Evolutionary conservation across 2,113 vertebrate species (phyloP).

Genomic region (Hyperoodon ampullatus): DNA sequence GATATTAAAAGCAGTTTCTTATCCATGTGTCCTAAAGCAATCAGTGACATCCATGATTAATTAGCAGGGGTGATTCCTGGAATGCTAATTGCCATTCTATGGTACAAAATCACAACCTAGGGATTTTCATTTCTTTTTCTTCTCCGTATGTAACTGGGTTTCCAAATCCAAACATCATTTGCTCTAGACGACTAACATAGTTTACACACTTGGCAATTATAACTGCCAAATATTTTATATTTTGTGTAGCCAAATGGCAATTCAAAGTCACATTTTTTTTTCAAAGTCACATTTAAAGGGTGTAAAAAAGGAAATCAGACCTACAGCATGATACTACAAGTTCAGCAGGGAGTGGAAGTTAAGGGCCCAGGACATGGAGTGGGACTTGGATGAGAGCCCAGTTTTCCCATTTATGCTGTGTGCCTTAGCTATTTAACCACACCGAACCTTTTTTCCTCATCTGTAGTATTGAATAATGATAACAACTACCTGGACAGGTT

Average conservation of each 20-base stretch:
- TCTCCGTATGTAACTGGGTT: neutral
- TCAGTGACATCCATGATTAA: slow-evolving; percentile 72
- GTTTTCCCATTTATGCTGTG: neutral
- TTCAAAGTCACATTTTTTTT: neutral
- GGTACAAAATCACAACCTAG: slow-evolving; percentile 39
- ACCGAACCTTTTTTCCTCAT: neutral
- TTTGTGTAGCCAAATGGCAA: neutral
- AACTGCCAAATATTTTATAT: neutral
- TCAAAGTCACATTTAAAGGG: neutral
- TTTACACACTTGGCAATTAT: neutral
- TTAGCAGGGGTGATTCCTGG: slow-evolving; percentile 53
- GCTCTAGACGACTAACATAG: neutral
- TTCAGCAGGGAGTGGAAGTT: neutral
- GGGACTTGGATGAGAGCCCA: neutral
- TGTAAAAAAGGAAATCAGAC: neutral
- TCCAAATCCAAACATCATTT: slow-evolving; percentile 22
- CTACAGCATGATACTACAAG: neutral
- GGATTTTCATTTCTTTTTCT: neutral
- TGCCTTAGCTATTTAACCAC: neutral
- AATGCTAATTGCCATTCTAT: slow-evolving; percentile 66
- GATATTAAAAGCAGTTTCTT: slow-evolving; percentile 70
- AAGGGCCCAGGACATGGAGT: neutral
- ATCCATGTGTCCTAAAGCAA: slow-evolving; percentile 67
- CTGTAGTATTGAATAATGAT: neutral
- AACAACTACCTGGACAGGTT: neutral